Percentiles rank a stretch among this genome's conserved stretches.
Conservation (phyloP, 2,797 vertebrate genomes). For the Cottoperca gobio region DNA sequence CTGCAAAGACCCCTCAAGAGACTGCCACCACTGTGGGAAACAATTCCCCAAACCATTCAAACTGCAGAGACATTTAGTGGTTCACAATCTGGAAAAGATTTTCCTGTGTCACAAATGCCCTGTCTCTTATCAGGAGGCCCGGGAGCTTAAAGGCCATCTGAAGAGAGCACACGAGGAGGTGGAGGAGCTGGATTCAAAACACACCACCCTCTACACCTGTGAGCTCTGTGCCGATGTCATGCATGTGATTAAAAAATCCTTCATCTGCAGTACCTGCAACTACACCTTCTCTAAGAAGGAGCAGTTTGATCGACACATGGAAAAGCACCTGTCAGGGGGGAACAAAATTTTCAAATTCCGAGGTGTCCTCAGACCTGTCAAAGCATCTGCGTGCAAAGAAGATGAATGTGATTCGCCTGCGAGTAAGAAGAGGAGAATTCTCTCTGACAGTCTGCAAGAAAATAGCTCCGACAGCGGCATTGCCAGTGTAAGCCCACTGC, state of each 20-base stretch:
- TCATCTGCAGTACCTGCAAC: slow-evolving; percentile 98
- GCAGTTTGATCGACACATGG: slow-evolving; percentile 98
- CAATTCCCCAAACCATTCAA: slow-evolving; percentile 99
- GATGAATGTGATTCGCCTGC: slow-evolving; percentile 83
- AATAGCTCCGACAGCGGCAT: slow-evolving; percentile 77
- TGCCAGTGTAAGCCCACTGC: slow-evolving; percentile 65
- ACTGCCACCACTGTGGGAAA: slow-evolving; percentile 99
- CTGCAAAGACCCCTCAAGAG: slow-evolving; percentile 97
- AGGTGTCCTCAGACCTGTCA: slow-evolving; percentile 90
- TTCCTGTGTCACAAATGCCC: slow-evolving; percentile 96
- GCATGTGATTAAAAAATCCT: slow-evolving; percentile 97
- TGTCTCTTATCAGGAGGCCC: slow-evolving; percentile 90
- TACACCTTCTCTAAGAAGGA: slow-evolving; percentile 99
- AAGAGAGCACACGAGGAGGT: slow-evolving; percentile 87
- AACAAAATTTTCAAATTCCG: slow-evolving; percentile 94
- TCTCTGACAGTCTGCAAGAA: slow-evolving; percentile 70
- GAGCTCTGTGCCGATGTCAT: slow-evolving; percentile 98
- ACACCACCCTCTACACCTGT: slow-evolving; percentile 95
- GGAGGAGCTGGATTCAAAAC: slow-evolving; percentile 91
- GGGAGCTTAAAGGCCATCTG: slow-evolving; percentile 93
- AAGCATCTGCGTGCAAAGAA: slow-evolving; percentile 74
- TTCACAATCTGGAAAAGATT: slow-evolving; percentile 97
- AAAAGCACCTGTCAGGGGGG: slow-evolving; percentile 92
- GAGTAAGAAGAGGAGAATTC: slow-evolving; percentile 86
- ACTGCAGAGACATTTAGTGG: slow-evolving; percentile 96